These are phyloP conservation scores for Phymanthus crucifer DNA, from an alignment of 92 coral and sea anemone species.

Conservation along the genomic window DNA sequence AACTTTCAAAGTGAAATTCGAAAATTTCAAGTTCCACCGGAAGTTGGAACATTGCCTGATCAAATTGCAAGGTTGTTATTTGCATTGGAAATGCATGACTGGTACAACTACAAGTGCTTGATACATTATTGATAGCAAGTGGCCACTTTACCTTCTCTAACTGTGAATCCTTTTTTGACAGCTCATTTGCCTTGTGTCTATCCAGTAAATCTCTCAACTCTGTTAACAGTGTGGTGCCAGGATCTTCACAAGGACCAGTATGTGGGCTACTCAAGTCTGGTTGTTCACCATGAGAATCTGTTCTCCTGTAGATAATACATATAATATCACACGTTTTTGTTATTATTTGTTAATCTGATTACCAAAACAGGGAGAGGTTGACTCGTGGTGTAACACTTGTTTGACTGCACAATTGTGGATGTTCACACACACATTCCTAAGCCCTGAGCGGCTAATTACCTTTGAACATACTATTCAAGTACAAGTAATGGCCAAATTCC, in stretches of 20 bases:
- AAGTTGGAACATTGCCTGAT: too few relatives aligned
- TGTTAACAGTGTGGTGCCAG: background rate
- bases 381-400: background rate
- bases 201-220: background rate
- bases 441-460: too few relatives aligned
- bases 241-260: conserved; percentile 5
- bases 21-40: too few relatives aligned
- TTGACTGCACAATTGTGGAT: too few relatives aligned
- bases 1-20: too few relatives aligned
- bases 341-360: background rate
- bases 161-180: background rate
- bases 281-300: background rate
- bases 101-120: background rate
- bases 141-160: conserved; percentile 7
- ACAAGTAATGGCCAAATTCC: too few relatives aligned
- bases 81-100: too few relatives aligned
- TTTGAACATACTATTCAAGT: too few relatives aligned
- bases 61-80: too few relatives aligned
- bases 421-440: too few relatives aligned
- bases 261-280: background rate
- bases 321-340: too few relatives aligned
- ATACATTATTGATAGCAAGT: too few relatives aligned
- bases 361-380: background rate
- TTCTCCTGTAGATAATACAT: background rate
- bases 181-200: conserved; percentile 2